Percentiles rank a stretch among this genome's conserved stretches.
These are phyloP conservation scores for Nansenia antarctica DNA, from an alignment of 2,113 vertebrate genomes.

Conservation along the genomic window DNA sequence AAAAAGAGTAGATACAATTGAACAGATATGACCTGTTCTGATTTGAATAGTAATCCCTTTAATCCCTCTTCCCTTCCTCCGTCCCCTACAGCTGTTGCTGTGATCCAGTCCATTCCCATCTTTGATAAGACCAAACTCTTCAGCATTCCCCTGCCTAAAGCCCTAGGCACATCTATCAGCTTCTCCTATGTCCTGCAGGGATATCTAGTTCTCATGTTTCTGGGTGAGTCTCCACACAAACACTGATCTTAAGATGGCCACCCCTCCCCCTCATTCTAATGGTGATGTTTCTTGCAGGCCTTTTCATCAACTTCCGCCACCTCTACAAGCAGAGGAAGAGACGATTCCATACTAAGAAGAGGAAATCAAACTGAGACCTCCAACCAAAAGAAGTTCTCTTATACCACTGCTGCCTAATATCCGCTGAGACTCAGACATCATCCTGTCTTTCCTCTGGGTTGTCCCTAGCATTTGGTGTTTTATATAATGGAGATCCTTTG, in stretches of 20 bases:
- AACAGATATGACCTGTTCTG: too few species aligned
- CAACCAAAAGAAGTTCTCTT: not conserved
- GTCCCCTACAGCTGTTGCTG: conserved; percentile 77
- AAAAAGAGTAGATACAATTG: too few species aligned
- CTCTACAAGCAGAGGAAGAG: conserved; percentile 90
- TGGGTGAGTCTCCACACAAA: conserved; percentile 79
- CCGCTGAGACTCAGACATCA: not conserved
- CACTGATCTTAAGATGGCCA: not conserved
- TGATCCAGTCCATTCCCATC: conserved; percentile 89
- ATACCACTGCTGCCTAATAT: conserved; percentile 28
- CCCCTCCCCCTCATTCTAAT: not conserved
- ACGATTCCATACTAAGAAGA: conserved; percentile 85
- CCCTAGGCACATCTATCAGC: conserved; percentile 80
- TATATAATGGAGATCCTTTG: too few species aligned
- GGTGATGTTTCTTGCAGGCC: conserved; percentile 64
- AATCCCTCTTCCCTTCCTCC: not conserved
- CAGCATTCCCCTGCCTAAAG: conserved; percentile 85
- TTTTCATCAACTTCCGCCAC: conserved; percentile 87
- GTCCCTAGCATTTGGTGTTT: too few species aligned
- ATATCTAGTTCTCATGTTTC: conserved; percentile 84
- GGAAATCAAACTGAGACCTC: conserved; percentile 81
- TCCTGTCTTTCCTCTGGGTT: too few species aligned
- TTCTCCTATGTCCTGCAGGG: conserved; percentile 87
- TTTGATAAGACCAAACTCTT: conserved; percentile 87
- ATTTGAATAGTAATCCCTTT: not conserved